Percentiles rank a stretch among this genome's conserved stretches.
Evolutionary conservation across 1,140 invertebrate species (phyloP).

Genomic region (Drosophila malerkotliana): DNA sequence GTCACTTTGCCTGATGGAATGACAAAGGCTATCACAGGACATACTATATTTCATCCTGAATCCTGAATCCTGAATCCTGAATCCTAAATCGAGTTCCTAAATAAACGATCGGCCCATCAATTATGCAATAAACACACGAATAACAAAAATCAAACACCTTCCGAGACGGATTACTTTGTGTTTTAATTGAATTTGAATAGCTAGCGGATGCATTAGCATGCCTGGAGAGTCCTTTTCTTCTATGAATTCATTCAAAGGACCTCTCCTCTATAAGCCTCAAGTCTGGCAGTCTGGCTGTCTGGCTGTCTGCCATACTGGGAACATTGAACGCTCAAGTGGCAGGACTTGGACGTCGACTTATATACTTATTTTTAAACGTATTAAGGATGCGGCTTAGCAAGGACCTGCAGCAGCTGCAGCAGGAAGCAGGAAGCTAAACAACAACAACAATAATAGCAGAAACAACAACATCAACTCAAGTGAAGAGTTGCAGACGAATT

Average conservation of each 20-base stretch:
- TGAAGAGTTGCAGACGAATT: constrained; percentile 1
- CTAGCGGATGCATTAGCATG: too few relatives aligned
- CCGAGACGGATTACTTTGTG: too few relatives aligned
- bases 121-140: constrained; percentile 31
- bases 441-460: too few relatives aligned
- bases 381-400: constrained; percentile 61
- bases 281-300: constrained; percentile 40
- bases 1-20: constrained; percentile 22
- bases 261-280: constrained; percentile 40
- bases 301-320: constrained; percentile 13
- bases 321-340: constrained; percentile 69
- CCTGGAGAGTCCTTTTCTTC: neutral
- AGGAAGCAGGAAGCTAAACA: too few relatives aligned
- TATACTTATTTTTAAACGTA: constrained; percentile 78
- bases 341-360: constrained; percentile 35
- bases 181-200: neutral
- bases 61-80: too few relatives aligned
- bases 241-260: neutral
- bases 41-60: neutral
- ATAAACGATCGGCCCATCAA: constrained; percentile 56
- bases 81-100: constrained; percentile 24
- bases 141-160: too few relatives aligned
- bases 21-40: constrained; percentile 19
- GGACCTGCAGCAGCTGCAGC: constrained; percentile 37
- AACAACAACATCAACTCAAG: neutral